Evolutionary conservation across 2,113 vertebrate species (phyloP), one percentile per base, ranked within the genome.

Genomic region (Leptobrachium ailaonicum): DNA sequence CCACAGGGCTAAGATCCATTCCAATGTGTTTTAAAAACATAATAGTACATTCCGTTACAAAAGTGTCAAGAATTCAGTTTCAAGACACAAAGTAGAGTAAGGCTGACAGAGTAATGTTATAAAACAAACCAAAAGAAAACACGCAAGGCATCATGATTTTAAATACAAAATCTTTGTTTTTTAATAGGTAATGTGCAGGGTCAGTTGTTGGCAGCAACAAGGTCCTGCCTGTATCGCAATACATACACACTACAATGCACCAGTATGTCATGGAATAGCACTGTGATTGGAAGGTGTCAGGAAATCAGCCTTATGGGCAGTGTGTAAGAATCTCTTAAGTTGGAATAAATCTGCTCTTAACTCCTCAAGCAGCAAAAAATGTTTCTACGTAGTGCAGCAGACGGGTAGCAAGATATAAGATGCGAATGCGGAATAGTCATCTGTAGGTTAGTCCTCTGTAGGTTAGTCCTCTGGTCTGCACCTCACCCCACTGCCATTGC

Each of bases 211-310:
- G 60, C 64, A 75, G 70, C 63, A 45, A n/a, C 41, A 47, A 67
- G 43, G 54, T 75, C 64, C 79, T 80, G 79, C 71, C 72, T 41
- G 56, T 68, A 73, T 79, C 62, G 71, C 71, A 75, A 75, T 81
- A 81, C 71, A 81, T 81, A 81, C 79, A 81, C 79, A 81, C 79
- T 60, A 69, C 58, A 64, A 81, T 69, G 72, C 73, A 81, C 72
- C 72, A 44, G 53, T 69, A 53, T 81, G 71, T 50, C 62, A 75
- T 74, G 79, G 71, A 73, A 64, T 66, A 81, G 72, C 71, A 80
- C 79, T 80, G 79, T 66, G 53, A 47, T 53, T 75, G 64, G 66
- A 80, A 68, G 47, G 60, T 72, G 54, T 80, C 63, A 74, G 47
- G 66, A 74, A 43, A 14, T 80, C 62, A 81, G 32, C 79, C 64